Percentiles rank a stretch among this genome's conserved stretches.
Conservation (phyloP, 1,140 invertebrate genomes). For the Goniozus legneri region DNA sequence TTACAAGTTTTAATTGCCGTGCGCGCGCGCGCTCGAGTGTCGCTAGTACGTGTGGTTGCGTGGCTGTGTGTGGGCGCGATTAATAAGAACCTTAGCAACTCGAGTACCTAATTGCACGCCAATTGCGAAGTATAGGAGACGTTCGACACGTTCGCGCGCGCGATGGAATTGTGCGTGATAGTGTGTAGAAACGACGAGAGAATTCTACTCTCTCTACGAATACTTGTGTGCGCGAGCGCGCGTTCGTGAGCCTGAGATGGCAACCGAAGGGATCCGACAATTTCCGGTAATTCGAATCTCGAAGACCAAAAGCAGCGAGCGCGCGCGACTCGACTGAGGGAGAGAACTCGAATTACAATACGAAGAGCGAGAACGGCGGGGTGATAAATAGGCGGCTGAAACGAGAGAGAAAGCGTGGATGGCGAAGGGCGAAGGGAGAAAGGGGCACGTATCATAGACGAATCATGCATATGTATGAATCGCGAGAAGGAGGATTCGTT, state of each 20-base stretch:
- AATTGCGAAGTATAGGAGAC: neutral
- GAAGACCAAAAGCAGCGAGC: neutral
- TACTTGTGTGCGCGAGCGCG: neutral
- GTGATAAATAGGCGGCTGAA: too few species aligned
- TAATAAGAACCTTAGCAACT: constrained; percentile 17
- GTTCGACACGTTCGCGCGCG: constrained; percentile 1
- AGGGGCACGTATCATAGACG: too few species aligned
- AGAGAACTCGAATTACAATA: neutral
- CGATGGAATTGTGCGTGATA: constrained; percentile 20
- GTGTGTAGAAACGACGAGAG: constrained; percentile 14
- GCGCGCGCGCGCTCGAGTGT: too few species aligned
- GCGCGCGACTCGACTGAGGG: too few species aligned
- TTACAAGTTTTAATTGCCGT: constrained; percentile 37
- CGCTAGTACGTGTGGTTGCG: too few species aligned
- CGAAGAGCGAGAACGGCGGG: neutral
- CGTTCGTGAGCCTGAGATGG: neutral
- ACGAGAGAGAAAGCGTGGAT: neutral
- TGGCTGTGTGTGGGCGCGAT: constrained; percentile 26
- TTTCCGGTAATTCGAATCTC: neutral
- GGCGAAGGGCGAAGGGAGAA: neutral
- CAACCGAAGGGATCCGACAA: neutral
- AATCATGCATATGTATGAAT: neutral
- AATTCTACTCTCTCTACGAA: neutral
- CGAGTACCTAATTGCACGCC: constrained; percentile 11
- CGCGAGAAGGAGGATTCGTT: neutral